Base-by-base conservation (phyloP, 2,888 invertebrate genomes). In the Dicycla oo region DNA sequence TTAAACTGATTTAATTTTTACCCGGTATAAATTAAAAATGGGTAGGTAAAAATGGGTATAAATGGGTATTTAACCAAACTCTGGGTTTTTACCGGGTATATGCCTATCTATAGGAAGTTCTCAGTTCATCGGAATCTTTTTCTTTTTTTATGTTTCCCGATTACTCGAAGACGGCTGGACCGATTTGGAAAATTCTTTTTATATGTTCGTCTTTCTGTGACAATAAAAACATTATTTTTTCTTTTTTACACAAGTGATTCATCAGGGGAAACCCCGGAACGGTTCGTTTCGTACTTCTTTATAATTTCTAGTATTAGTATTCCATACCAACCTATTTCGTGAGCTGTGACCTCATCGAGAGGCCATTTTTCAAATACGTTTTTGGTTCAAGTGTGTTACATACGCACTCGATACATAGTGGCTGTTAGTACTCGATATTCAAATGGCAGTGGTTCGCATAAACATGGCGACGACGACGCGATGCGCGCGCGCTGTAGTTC, bases 381-480 rank as follows among this genome's bases (percentile, higher is more conserved):
- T 79, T 68, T 66, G 62, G 45, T 74, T 40, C 34, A 63, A 54
- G 69, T 69, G 60, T 30, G 49, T 73, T 62, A 30, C 67, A 58
- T 67, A 65, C 47, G 63, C 53, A 58, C 43, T 62, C 51, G 58
- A 57, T 56, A 69, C 77, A 64, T 76, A 67, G 49, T 75, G 65
- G 38, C 30, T 61, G 30, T 53, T 49, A 49, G 63, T 53, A 77
- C 40, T 69, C 65, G 79, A 78, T 78, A 79, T 80, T 79, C 75
- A 72, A 81, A 75, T 82, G 64, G 75, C 57, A 69, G 56, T 54
- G 56, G 54, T 67, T 69, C 67, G 75, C 60, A 80, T 80, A 83
- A 80, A 80, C 68, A 76, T 49, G 61, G 58, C 68, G 34, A 34
- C 65, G 34, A 34, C 65, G 73, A 54, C 56, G 57, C 43, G 43